Evolutionary conservation across 2,888 invertebrate species (phyloP), one percentile per base, ranked within the genome.

Genomic region (Heliothis peltigera): DNA sequence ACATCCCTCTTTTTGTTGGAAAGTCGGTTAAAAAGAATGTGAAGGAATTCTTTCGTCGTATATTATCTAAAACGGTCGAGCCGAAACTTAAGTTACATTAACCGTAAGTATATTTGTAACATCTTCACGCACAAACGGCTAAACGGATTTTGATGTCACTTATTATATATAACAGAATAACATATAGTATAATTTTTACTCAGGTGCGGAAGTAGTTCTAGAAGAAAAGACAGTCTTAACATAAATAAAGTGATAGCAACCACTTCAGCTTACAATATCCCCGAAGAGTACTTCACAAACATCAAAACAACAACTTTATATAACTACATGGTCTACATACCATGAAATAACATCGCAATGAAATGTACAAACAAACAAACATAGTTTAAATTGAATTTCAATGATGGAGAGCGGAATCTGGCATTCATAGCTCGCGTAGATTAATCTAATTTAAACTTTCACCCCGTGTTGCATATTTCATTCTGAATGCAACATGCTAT

Each of bases 371-470:
- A 51, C n/a, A 71, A 19, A 44, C 17, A 42, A 4, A 39, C 39
- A 15, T 4, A 39, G 39, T 42, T 22, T 32, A 46, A 64, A 64
- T 57, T 18, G 7, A 57, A 57, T 46, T 49, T 39, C 19, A 53
- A 57, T 39, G 17, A 17, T 35, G 4, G 39, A 56, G 8, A 21
- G n/a, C 17, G 4, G 4, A 6, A 43, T 43, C 19, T 18, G 44
- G 64, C 18, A 43, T 53, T n/a, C 21, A 22, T 17, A 48, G 43
- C 22, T 18, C 10, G 48, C 47, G 19, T 19, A 12, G 22, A 53
- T 48, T 42, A 32, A 71, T 57, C 22, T 70, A 64, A 71, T 64
- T 58, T 54, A 57, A 64, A 58, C 32, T 71, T 54, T 22, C 22
- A n/a, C 15, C 28, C 8, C 28, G 25, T 25, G 32, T 19, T 42